Conservation (phyloP, 2,888 invertebrate genomes). For the Choristoneura rosaceana region DNA sequence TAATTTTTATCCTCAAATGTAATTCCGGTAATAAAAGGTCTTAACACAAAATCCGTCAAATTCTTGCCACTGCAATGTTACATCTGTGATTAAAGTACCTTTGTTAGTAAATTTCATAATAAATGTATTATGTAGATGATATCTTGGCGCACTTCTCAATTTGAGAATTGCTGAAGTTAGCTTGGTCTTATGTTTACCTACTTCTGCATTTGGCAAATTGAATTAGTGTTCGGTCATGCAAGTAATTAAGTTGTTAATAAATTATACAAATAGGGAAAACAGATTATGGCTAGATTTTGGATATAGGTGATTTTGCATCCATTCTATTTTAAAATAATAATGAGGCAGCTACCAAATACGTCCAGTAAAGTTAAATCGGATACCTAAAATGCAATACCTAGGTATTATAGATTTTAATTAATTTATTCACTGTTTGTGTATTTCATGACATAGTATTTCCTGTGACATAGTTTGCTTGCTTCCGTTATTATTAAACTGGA, state of each 20-base stretch:
- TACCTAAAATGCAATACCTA: constrained; percentile 57
- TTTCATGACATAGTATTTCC: constrained; percentile 63
- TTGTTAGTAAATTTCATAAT: constrained; percentile 59
- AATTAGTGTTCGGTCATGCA: constrained; percentile 31
- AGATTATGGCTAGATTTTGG: constrained; percentile 33
- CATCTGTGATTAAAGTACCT: constrained; percentile 75
- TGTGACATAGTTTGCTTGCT: constrained; percentile 71
- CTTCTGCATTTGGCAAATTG: constrained; percentile 40
- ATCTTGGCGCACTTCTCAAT: constrained; percentile 53
- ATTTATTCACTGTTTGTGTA: constrained; percentile 52
- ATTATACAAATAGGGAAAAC: constrained; percentile 39
- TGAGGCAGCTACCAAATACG: constrained; percentile 47
- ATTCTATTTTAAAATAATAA: constrained; percentile 45
- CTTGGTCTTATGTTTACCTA: constrained; percentile 14
- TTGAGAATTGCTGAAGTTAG: constrained; percentile 59
- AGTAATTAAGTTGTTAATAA: constrained; percentile 26
- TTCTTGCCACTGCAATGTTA: constrained; percentile 71
- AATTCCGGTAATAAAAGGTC: constrained; percentile 37
- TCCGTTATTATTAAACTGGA: constrained; percentile 71
- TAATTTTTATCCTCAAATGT: constrained; percentile 31
- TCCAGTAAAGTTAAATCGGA: constrained; percentile 59
- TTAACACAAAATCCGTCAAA: constrained; percentile 44
- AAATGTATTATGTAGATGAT: constrained; percentile 28
- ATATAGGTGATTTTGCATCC: constrained; percentile 56
- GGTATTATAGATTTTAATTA: constrained; percentile 61